Evolutionary conservation across 2,888 invertebrate genomes (phyloP), one percentile per base, ranked within the genome.

Genomic region (Frankliniella intonsa): DNA sequence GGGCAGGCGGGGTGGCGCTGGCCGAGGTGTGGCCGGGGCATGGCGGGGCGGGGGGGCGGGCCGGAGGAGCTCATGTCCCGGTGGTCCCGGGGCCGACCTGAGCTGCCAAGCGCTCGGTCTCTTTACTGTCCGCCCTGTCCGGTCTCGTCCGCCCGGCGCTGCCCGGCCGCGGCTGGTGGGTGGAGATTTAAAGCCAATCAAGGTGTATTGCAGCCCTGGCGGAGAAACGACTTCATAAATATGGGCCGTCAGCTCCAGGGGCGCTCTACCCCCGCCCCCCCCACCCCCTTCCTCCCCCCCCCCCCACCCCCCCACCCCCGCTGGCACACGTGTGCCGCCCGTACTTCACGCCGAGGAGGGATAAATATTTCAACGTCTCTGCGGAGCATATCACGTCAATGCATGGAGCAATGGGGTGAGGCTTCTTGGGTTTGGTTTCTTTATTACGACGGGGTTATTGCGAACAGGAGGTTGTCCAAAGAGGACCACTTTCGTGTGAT

Each of bases 171-270:
- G 25, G 11, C 17, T 22, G 22, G 25, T 22, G 25, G 69, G 69
- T 76, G 9, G 25, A 76, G 69, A 76, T 76, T 76, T 76, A 76
- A 76, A 76, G 69, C 69, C 69, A 76, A 76, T 76, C 69, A 76
- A 25, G 69, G 69, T 22, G 25, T 76, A 76, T 76, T 76, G 69
- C 22, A 12, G 69, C 22, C 10, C 22, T 12, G 69, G n/a, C 9
- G 62, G 25, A 12, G 69, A 5, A 25, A 76, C 22, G 69, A 12
- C 69, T 76, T 76, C 69, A 76, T 76, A 76, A 76, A 76, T 76
- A 76, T 76, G 69, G 69, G 69, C 69, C 69, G 69, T 76, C 69
- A 25, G 22, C 69, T 25, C 12, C 69, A 76, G 69, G 12, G 62
- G 38, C 38, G 38, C 38, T 38, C 38, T 38, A n/a, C n/a, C n/a